Evolutionary conservation across 1,140 invertebrate species (phyloP).

Genomic region (Rhopalosiphum maidis): DNA sequence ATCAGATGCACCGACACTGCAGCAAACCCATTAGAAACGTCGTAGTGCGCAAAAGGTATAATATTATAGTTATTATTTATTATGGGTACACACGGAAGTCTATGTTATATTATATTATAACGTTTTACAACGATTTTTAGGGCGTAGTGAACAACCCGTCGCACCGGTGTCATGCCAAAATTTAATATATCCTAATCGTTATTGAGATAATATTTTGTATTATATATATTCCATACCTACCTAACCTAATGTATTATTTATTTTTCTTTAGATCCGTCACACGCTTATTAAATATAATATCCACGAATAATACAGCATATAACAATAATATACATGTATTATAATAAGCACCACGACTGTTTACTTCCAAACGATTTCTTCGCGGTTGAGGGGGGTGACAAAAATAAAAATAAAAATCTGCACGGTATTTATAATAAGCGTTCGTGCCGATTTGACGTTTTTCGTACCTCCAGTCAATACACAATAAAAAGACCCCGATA

Average conservation of each 20-base stretch:
- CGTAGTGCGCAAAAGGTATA: background rate
- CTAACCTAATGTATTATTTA: background rate
- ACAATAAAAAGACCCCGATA: constrained; percentile 42
- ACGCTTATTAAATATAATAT: constrained; percentile 7
- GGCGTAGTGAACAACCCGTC: background rate
- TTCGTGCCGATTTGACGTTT: constrained; percentile 53
- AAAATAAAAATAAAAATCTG: constrained; percentile 11
- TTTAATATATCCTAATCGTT: constrained; percentile 12
- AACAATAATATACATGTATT: background rate
- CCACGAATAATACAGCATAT: background rate
- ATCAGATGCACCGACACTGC: background rate
- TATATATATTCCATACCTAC: background rate
- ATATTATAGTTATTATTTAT: background rate
- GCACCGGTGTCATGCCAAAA: background rate
- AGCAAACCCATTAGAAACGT: background rate
- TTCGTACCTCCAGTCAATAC: constrained; percentile 53
- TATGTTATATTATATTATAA: background rate
- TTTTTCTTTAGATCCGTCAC: constrained; percentile 13
- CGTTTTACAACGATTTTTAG: background rate
- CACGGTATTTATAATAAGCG: background rate
- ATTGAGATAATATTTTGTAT: background rate
- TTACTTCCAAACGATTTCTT: constrained; percentile 8
- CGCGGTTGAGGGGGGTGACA: background rate
- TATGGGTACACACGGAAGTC: background rate
- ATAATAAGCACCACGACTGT: background rate